Evolutionary conservation across 2,888 invertebrate species (phyloP), one percentile per base, ranked within the genome.

Genomic region (Prosopocoilus inquinatus): DNA sequence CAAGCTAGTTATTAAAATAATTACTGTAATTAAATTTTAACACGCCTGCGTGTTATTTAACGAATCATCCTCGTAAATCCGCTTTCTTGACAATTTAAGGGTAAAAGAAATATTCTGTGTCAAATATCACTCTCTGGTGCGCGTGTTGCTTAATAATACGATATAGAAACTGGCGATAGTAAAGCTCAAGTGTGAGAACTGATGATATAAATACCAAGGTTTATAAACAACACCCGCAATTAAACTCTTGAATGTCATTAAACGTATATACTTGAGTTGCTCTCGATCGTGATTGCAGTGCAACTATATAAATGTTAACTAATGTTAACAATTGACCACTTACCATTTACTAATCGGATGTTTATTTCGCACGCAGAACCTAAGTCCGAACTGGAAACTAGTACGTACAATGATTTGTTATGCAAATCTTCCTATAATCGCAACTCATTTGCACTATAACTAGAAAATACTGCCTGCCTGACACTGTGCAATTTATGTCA

Each of bases 161-260:
- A 52, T 52, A 45, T 35, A 45, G 20, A 38, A 48, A 48, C 38
- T 48, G 13, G 41, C 15, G 53, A 48, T 53, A 39, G 53, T 38
- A 12, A 8, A 16, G 43, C 12, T 38, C 47, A 39, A 58, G 55
- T 60, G 60, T 55, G 60, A 60, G 58, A 60, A 60, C 53, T 55
- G 60, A 58, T 58, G 60, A 58, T 60, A 60, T 58, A 60, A 60
- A 60, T 60, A 60, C 58, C 60, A 60, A 60, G 60, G 60, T 60
- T 60, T 58, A 56, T 60, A 60, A 56, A 50, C 58, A 55, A 60
- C 54, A 60, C 56, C 58, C 55, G 58, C 55, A 60, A 58, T 60
- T 58, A 58, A 58, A 47, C 47, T 33, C 33, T 58, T 55, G 58
- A 60, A 60, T 60, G 58, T 60, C 60, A 60, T 60, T 60, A 55